Conservation (phyloP, 2,888 invertebrate genomes). For the Eilema sororculum region DNA sequence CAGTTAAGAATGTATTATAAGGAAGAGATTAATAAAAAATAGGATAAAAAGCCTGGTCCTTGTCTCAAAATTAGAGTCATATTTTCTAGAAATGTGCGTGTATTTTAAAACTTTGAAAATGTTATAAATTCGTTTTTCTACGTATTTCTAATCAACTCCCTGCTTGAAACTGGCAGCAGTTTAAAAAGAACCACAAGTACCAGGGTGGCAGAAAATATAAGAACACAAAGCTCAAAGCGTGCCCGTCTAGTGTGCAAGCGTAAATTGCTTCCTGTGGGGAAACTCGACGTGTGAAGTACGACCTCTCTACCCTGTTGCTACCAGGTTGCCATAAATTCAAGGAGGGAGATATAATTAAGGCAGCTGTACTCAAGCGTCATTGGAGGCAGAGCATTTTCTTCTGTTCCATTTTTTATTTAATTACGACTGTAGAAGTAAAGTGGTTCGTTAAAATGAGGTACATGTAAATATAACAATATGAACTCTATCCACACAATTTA, state of each 20-base stretch:
- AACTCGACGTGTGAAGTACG: slow-evolving; percentile 71
- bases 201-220: slow-evolving; percentile 64
- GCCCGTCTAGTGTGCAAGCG: slow-evolving; percentile 53
- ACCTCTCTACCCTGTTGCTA: slow-evolving; percentile 63
- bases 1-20: background rate
- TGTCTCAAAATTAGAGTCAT: background rate
- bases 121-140: background rate
- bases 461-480: too few relatives aligned
- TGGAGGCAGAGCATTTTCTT: slow-evolving; percentile 34
- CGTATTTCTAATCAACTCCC: slow-evolving; percentile 7
- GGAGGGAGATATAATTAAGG: slow-evolving; percentile 61
- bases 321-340: slow-evolving; percentile 65
- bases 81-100: background rate
- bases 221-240: slow-evolving; percentile 64
- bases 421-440: slow-evolving; percentile 14
- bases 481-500: too few relatives aligned
- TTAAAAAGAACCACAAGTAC: slow-evolving; percentile 53
- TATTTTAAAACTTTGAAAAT: background rate
- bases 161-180: slow-evolving; percentile 14
- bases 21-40: background rate
- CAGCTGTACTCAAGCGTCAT: slow-evolving; percentile 46
- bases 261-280: slow-evolving; percentile 73
- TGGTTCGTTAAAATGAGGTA: too few relatives aligned
- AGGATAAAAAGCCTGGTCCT: background rate
- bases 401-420: slow-evolving; percentile 40